Evolutionary conservation across 35 echinoderm and acorn worm species (phyloP), one percentile per base, ranked within the genome.

Genomic region (Apostichopus californicus): DNA sequence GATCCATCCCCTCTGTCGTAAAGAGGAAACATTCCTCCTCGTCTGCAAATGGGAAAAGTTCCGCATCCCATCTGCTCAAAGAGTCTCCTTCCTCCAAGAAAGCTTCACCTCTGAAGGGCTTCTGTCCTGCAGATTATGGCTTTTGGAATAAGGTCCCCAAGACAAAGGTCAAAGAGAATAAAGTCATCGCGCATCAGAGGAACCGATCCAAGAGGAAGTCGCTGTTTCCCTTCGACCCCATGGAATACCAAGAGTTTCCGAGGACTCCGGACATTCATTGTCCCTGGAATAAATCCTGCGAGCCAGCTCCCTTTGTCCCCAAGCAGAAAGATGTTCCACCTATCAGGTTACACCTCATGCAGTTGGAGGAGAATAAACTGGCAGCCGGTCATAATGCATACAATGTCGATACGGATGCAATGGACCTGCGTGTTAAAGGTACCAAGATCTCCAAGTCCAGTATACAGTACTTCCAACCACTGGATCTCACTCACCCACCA

Each of bases 241-340:
- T 88, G 10, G 80, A 83, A 56, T 83, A 83, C 34, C 55, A 68
- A 60, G 86, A 88, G 21, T 88, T 88, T 88, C 86, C 86, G 15
- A 64, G 86, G 4, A 18, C 57, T 14, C 86, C 86, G 5, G 86
- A 53, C 11, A 88, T 88, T 17, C 13, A 0, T 23, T 88, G 58
- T 88, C 86, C 86, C 6, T 88, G 86, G 86, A 60, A 88, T 60
- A 26, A 28, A 25, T 60, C 68, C 9, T 55, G 68, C 60, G n/a
- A 61, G 21, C 86, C 86, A 12, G 86, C n/a, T 88, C 86, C 86
- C 12, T 88, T 60, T 46, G 60, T 88, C 10, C 86, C 86, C 0
- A 82, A 57, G 55, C 86, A 64, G 65, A 88, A 72, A n/a, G 25
- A 64, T 20, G 58, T 63, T 46, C 21, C 21, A 46, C 23, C 86